Evolutionary conservation across 2,113 vertebrate genomes (phyloP).

Genomic region (Ursus arctos): DNA sequence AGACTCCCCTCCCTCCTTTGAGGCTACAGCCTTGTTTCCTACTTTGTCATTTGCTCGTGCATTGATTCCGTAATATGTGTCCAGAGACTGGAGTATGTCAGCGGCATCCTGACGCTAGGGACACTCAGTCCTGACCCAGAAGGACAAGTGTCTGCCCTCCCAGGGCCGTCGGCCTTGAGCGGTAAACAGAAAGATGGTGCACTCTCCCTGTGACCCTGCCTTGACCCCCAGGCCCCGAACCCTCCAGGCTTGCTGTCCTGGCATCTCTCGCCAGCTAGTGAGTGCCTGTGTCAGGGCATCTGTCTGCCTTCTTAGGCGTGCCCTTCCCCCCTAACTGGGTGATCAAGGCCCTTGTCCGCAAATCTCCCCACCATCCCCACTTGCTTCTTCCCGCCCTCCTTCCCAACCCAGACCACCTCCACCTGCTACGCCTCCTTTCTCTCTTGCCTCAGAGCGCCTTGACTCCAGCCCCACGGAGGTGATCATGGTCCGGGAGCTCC

Average conservation of each 20-base stretch:
- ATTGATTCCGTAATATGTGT: neutral
- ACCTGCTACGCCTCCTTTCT: neutral
- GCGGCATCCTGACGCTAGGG: neutral
- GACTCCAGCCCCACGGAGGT: neutral
- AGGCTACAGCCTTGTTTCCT: neutral
- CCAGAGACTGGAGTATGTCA: neutral
- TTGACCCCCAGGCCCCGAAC: neutral
- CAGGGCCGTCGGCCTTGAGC: neutral
- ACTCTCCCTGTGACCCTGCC: neutral
- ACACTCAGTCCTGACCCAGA: neutral
- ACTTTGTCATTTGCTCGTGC: neutral
- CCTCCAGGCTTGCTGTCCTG: neutral
- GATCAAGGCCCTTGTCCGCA: neutral
- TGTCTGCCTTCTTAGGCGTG: neutral
- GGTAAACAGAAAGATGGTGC: accelerated
- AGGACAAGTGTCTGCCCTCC: neutral
- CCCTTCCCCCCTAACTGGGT: neutral
- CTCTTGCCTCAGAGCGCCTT: too few species aligned
- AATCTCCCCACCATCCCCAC: neutral
- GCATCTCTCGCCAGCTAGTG: neutral
- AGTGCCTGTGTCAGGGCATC: neutral
- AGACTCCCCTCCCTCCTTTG: neutral
- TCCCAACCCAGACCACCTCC: neutral
- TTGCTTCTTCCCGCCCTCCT: neutral
- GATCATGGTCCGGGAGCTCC: neutral